Conservation (phyloP, 1,140 invertebrate genomes). For the Cydia strobilella region DNA sequence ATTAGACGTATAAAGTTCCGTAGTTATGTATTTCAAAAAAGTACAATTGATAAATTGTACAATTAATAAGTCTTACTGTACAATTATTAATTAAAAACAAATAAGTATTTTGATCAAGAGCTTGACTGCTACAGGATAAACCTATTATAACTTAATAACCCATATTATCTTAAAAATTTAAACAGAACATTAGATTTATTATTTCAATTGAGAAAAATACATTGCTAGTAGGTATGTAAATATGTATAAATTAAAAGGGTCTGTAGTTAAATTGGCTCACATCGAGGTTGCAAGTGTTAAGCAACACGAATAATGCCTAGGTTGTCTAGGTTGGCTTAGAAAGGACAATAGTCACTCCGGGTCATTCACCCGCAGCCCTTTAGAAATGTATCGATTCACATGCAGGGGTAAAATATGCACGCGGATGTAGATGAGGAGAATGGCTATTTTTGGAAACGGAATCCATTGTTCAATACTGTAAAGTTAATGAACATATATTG, state of each 20-base stretch:
- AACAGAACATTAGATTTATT: not conserved
- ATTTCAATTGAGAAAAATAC: not conserved
- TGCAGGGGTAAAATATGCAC: not conserved
- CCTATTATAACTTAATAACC: no score
- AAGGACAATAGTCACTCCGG: conserved; percentile 54
- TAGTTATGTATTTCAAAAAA: no score
- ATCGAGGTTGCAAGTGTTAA: conserved; percentile 34
- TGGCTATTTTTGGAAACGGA: not conserved
- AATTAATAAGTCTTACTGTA: no score
- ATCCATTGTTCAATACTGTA: no score
- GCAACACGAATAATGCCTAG: conserved; percentile 49
- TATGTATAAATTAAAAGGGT: conserved; percentile 2
- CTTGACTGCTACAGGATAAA: no score
- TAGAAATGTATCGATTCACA: conserved; percentile 22
- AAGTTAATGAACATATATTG: no score
- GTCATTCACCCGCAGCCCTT: conserved; percentile 40
- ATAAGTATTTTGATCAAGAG: no score
- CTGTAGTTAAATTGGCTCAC: conserved; percentile 14
- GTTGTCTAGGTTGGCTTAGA: conserved; percentile 44
- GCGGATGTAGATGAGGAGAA: not conserved
- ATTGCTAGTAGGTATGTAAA: not conserved
- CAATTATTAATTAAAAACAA: no score
- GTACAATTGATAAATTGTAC: no score
- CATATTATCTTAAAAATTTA: not conserved
- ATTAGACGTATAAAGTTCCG: no score